These are phyloP conservation scores for Menidia menidia DNA, from an alignment of 2,797 vertebrate genomes.

Conservation along the genomic window DNA sequence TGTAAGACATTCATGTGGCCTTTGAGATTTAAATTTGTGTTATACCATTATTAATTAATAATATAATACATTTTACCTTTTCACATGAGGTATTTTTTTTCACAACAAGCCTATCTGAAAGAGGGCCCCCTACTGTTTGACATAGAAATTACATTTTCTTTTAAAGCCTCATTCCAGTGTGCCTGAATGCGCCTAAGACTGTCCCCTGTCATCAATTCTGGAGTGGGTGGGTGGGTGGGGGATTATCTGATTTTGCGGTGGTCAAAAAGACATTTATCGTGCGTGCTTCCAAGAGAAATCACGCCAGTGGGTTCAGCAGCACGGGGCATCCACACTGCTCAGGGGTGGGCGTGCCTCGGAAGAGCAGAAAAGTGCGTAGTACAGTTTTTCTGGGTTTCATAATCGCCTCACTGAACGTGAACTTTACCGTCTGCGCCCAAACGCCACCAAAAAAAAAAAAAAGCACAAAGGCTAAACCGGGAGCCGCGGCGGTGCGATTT, in stretches of 20 bases:
- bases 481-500: conserved; percentile 1
- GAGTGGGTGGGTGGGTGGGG: neutral
- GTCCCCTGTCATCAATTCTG: neutral
- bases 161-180: conserved; percentile 17
- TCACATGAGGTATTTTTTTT: conserved; percentile 22
- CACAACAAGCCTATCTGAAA: conserved; percentile 21
- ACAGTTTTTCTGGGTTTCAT: conserved; percentile 70
- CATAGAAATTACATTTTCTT: conserved; percentile 66
- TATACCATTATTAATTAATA: too few species aligned
- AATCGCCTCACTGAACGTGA: conserved; percentile 29
- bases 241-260: neutral
- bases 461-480: conserved; percentile 6
- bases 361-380: conserved; percentile 85
- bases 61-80: conserved; percentile 2
- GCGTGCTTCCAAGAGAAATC: conserved; percentile 1
- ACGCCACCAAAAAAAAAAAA: conserved; percentile 8
- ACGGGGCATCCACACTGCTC: conserved; percentile 61
- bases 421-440: conserved; percentile 8
- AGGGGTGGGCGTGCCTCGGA: conserved; percentile 85
- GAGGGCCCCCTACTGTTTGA: conserved; percentile 70
- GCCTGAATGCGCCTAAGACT: conserved; percentile 36
- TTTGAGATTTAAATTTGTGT: too few species aligned
- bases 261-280: neutral
- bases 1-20: too few species aligned
- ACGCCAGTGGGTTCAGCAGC: conserved; percentile 3